These are phyloP conservation scores for Phasianus colchicus DNA, from an alignment of 2,113 vertebrate genomes.

Conservation along the genomic window DNA sequence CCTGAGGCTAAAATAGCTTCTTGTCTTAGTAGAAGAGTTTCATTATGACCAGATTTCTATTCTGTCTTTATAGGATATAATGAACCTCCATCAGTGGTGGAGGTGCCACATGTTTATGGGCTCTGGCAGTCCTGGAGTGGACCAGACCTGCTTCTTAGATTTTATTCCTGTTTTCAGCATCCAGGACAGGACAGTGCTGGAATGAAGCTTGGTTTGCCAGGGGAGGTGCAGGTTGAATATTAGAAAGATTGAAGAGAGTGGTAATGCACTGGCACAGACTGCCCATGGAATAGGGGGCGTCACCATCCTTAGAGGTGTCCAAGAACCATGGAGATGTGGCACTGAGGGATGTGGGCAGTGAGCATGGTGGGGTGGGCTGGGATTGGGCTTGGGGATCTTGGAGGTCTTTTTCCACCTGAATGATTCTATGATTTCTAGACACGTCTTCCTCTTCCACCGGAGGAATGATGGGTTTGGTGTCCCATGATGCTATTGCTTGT, in stretches of 20 bases:
- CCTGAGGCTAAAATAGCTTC: background rate
- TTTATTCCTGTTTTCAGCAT: background rate
- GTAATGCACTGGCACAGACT: too few species aligned
- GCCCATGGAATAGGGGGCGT: too few species aligned
- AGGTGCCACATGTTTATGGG: background rate
- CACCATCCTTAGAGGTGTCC: too few species aligned
- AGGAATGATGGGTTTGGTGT: background rate
- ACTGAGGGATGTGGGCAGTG: too few species aligned
- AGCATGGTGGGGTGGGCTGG: background rate
- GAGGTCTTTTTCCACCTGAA: too few species aligned
- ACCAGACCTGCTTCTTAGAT: rapidly evolving
- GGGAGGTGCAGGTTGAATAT: too few species aligned
- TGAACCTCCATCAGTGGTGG: background rate
- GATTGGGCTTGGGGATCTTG: too few species aligned
- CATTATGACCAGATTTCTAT: background rate
- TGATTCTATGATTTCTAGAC: background rate
- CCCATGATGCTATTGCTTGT: background rate
- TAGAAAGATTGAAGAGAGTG: too few species aligned
- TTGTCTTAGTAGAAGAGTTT: background rate
- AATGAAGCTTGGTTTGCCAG: background rate
- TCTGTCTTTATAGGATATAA: background rate
- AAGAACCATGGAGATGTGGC: too few species aligned
- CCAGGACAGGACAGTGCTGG: background rate
- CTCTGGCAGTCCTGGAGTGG: background rate
- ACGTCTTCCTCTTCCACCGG: background rate